Evolutionary conservation across 1,140 invertebrate genomes (phyloP), one percentile per base, ranked within the genome.

Genomic region (Zaprionus capensis): DNA sequence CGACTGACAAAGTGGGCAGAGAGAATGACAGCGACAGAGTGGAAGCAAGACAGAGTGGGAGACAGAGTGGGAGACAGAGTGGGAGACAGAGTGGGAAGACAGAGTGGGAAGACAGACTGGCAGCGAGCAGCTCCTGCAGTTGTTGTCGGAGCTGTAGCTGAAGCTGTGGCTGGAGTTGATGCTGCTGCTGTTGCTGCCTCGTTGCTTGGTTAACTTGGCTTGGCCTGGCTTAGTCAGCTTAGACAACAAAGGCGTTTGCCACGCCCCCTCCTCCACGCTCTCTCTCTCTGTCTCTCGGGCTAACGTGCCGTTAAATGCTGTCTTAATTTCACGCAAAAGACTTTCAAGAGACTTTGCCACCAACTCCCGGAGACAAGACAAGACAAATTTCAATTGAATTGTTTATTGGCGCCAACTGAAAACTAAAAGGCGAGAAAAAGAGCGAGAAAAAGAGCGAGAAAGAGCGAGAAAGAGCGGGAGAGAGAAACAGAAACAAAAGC

Each of bases 321-420:
- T 74, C 70, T 80, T 81, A 81, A 84, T 84, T 84, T 81, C 53
- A 66, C 73, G 70, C 69, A 81, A 84, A 84, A 70, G 69, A 73
- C 73, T 77, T 71, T 65, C 61, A 44, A 66, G 59, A 49, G 66
- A 38, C 67, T 65, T 64, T n/a, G 38, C 38, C 38, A 4, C 1
- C 51, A 22, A 31, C 12, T 17, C 17, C 24, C 24, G 34, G 53
- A 65, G 74, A 59, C 69, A 24, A 24, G 71, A 38, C 63, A 68
- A 69, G 67, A 61, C 67, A 66, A 57, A 70, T 65, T 76, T 71
- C 74, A 76, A 76, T 76, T 76, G 74, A 76, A 76, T 72, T 76
- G 74, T 66, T 76, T 76, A 76, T 76, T 72, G 74, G 74, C 74
- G 72, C 67, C 72, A 71, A 65, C 53, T 51, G 46, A 14, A 38